Base-by-base conservation (phyloP, 2,888 invertebrate species). In the Venusia cambrica region DNA sequence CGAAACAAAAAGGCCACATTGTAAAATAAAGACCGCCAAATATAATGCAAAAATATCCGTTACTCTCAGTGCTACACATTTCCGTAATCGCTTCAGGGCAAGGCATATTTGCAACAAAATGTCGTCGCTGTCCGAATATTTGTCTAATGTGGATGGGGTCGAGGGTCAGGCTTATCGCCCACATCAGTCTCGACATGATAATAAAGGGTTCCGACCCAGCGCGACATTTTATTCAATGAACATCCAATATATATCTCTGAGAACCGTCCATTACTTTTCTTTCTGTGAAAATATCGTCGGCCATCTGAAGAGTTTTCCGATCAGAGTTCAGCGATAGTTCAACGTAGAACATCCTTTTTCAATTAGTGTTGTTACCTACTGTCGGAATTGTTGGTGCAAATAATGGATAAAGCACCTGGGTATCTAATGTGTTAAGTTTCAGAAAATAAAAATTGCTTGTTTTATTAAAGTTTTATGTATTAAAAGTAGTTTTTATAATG, bases 211-310 rank as follows among this genome's bases (percentile, higher is more conserved):
- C 46, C 53, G 50, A 43, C 45, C 53, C 57, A 44, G 54, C 60
- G 54, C 58, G 54, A 61, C 72, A 60, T 70, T 76, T 73, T 71
- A 74, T 76, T 74, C 73, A 76, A 76, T 76, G 68, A 67, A 67
- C 62, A 67, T 60, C 61, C 62, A 50, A 73, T 72, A 68, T n/a
- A n/a, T 71, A 66, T 68, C 59, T 61, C 40, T 35, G 34, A 34
- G 48, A 25, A 41, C 26, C 14, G 25, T 28, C 31, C 16, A 39
- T 38, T 39, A 39, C 46, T 39, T 51, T 38, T 36, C 21, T 35
- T 14, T 17, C 17, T 31, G 10, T 18, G 18, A 19, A 39, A 29
- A 32, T 38, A 25, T 38, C 11, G 15, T 3, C 28, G 33, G 22
- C 14, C 8, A 28, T 38, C 29, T 17, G 28, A 28, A 7, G 25